A percentile compares a stretch with the other conserved stretches of the same genome.
Conservation (phyloP, 2,888 invertebrate species). For the Torymus texanus region DNA sequence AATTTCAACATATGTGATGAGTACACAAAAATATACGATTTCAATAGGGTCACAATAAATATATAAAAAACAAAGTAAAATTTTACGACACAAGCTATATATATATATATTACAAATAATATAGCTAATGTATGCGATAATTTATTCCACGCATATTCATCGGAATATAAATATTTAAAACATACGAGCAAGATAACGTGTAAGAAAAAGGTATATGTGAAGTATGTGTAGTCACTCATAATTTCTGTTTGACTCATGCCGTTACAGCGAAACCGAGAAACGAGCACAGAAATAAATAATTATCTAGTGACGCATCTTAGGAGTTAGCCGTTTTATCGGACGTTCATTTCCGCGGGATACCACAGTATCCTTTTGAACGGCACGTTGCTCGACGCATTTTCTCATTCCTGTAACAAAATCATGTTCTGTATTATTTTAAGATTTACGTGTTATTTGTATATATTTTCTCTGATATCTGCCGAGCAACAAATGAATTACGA, state of each 20-base stretch:
- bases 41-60: too few relatives aligned
- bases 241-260: conserved; percentile 23
- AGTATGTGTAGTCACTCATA: not conserved
- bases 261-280: conserved; percentile 45
- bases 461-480: not conserved
- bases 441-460: not conserved
- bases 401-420: not conserved
- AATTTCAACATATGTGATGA: too few relatives aligned
- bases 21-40: too few relatives aligned
- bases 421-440: conserved; percentile 6
- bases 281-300: conserved; percentile 47
- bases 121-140: too few relatives aligned
- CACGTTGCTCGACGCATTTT: not conserved
- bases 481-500: conserved; percentile 59
- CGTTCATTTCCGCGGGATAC: conserved; percentile 66
- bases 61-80: too few relatives aligned
- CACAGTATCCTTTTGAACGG: conserved; percentile 65
- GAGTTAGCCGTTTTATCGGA: conserved; percentile 62
- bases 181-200: not conserved
- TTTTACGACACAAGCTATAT: too few relatives aligned
- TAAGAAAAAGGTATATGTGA: not conserved
- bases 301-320: conserved; percentile 61
- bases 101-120: too few relatives aligned
- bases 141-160: not conserved
- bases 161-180: not conserved